Conservation (phyloP, 2,888 invertebrate genomes). For the Brachynemurus nebulosus region DNA sequence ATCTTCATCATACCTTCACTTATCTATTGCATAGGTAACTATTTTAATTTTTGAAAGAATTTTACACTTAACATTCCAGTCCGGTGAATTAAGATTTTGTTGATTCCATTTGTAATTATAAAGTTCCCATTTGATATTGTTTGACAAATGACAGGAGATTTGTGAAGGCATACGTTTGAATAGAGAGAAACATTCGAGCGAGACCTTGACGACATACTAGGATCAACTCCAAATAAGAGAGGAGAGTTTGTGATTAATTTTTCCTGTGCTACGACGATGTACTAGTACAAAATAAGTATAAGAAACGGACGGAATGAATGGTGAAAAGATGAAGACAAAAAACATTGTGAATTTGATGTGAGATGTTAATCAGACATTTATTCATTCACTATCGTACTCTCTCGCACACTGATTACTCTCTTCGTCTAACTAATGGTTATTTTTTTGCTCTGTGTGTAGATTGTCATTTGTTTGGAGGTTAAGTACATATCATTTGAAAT, state of each 20-base stretch:
- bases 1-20: too few relatives aligned
- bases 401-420: not conserved
- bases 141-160: slow-evolving; percentile 9
- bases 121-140: slow-evolving; percentile 1
- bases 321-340: slow-evolving; percentile 1
- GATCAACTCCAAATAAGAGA: slow-evolving; percentile 6
- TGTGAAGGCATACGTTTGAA: not conserved
- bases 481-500: too few relatives aligned
- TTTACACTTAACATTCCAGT: too few relatives aligned
- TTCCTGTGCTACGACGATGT: slow-evolving; percentile 1
- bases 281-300: too few relatives aligned
- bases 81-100: too few relatives aligned
- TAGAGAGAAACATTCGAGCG: not conserved
- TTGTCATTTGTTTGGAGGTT: not conserved
- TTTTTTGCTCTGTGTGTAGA: not conserved
- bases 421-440: not conserved
- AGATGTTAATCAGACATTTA: slow-evolving; percentile 4
- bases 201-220: slow-evolving; percentile 1
- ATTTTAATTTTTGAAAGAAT: too few relatives aligned
- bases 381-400: not conserved
- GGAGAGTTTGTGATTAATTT: slow-evolving; percentile 7
- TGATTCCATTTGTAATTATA: too few relatives aligned
- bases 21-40: too few relatives aligned
- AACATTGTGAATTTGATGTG: slow-evolving; percentile 3
- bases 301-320: not conserved